A percentile compares a stretch with the other conserved stretches of the same genome.
phyloP scores from a whole-genome alignment of 2,797 vertebrate genomes.

The Alauda arvensis region DNA sequence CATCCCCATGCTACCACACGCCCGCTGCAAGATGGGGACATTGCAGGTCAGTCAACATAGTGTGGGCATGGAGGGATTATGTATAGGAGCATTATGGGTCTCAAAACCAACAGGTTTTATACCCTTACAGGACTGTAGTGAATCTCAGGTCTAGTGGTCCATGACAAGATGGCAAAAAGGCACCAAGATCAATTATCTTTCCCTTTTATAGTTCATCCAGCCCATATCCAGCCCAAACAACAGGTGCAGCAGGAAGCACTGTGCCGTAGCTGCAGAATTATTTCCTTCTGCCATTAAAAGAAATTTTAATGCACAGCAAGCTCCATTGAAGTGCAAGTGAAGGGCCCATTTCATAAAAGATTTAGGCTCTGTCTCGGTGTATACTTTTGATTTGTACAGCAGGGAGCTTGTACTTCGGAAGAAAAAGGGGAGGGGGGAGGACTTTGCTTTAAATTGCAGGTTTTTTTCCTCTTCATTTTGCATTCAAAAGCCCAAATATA shows the following conservation, averaged over 20 bases:
- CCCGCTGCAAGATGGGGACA: not conserved
- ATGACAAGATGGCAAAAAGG: not conserved
- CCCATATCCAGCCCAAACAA: not conserved
- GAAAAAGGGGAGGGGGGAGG: not conserved
- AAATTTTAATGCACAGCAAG: slow-evolving; percentile 41
- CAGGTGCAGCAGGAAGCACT: not conserved
- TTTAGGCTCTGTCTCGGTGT: not conserved
- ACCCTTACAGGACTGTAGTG: not conserved
- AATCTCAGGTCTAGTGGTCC: not conserved
- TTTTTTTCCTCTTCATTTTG: slow-evolving; percentile 25
- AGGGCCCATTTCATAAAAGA: slow-evolving; percentile 41
- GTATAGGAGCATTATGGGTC: not conserved
- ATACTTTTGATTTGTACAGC: slow-evolving; percentile 37
- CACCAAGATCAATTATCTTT: not conserved
- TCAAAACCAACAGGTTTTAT: not conserved
- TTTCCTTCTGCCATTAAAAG: slow-evolving; percentile 28
- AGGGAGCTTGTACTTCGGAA: slow-evolving; percentile 3
- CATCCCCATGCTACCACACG: not conserved
- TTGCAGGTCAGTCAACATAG: not conserved
- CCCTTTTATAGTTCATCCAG: not conserved
- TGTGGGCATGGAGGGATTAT: not conserved
- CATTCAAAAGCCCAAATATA: slow-evolving; percentile 50
- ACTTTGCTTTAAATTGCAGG: slow-evolving; percentile 16
- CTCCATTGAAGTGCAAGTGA: slow-evolving; percentile 18
- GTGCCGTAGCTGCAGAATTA: not conserved